Evolutionary conservation across 1,140 invertebrate genomes (phyloP), one percentile per base, ranked within the genome.

Genomic region (Ostrea denselamellosa): DNA sequence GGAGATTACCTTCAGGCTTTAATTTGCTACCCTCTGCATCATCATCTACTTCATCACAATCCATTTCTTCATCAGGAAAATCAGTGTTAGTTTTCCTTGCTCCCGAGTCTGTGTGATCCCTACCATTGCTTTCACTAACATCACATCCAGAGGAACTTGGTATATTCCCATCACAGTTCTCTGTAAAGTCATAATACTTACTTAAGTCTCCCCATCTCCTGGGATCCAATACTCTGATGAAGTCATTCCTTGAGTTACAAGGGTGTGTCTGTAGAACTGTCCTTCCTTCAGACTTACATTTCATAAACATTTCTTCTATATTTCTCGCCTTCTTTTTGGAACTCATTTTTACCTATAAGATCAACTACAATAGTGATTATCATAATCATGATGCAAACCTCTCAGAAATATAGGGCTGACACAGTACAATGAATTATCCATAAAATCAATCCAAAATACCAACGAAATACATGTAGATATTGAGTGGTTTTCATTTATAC

Each of bases 211-310:
- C 28, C 83, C 83, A 85, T 28, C 14, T 85, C 0, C 22, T n/a
- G 28, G 83, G 83, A 8, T 85, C 53, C 8, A 85, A 8, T 5
- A 85, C 54, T 56, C 53, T 19, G 12, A 85, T 54, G 51, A 85
- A 85, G 83, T 85, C 83, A 58, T 62, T 85, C 22, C 54, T 85
- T 19, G 83, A 56, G 28, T 12, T 56, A 85, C 8, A 62, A 19
- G 53, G 19, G 34, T 5, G 51, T 14, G 56, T 17, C 28, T 58
- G 25, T n/a, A 54, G 53, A 83, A 83, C 82, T 9, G 8, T 14
- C 54, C 28, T 56, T 85, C 53, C 83, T 22, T 53, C 52, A 54
- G 17, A 34, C 28, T 14, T 10, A 17, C 68, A 44, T 25, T 77
- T 77, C 25, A 77, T 25, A 34, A 77, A 54, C 82, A 53, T 8